These are phyloP conservation scores for Pipistrellus pipistrellus DNA, from an alignment of 2,797 vertebrate species.

Conservation along the genomic window DNA sequence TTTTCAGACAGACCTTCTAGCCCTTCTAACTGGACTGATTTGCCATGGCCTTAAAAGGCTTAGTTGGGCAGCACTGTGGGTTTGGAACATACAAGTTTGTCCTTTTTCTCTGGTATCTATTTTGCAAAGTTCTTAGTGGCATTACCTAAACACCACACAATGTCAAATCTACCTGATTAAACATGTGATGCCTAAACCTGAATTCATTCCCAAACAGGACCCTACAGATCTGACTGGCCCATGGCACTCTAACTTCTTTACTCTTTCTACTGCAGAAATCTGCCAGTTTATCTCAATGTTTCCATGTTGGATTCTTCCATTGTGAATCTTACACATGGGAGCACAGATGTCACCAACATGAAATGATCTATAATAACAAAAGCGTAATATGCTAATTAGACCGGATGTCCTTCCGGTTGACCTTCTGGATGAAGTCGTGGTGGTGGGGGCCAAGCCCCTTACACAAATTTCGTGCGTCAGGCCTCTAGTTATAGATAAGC, in stretches of 20 bases:
- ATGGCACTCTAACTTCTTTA: background rate
- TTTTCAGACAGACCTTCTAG: background rate
- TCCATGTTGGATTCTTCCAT: background rate
- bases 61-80: background rate
- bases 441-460: too few relatives aligned
- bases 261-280: background rate
- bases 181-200: background rate
- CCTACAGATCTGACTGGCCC: background rate
- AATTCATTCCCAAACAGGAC: background rate
- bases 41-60: background rate
- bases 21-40: background rate
- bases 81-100: background rate
- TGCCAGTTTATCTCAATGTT: background rate
- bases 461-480: too few relatives aligned
- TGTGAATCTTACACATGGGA: background rate
- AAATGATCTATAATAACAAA: background rate
- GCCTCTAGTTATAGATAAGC: background rate
- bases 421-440: rapidly evolving
- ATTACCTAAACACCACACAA: background rate
- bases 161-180: background rate
- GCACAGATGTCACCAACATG: background rate
- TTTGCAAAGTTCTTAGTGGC: conserved; percentile 1
- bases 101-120: background rate
- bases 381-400: too few relatives aligned
- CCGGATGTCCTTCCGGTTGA: too few relatives aligned